Percentiles rank a stretch among this genome's conserved stretches.
Evolutionary conservation across 2,797 vertebrate species (phyloP).

Genomic region (Lacerta viridis): DNA sequence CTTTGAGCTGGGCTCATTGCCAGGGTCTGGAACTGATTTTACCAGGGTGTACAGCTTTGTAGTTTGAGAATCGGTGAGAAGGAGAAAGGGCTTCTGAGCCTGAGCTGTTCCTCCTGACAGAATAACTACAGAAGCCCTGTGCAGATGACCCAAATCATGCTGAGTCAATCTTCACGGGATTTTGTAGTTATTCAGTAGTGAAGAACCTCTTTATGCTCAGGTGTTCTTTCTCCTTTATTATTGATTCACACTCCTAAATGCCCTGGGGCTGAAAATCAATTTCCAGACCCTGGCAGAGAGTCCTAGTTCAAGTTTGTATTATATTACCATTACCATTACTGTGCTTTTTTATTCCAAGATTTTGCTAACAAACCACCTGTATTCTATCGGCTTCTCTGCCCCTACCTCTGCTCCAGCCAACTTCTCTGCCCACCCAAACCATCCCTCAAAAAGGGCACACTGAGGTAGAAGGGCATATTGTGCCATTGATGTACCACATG

Average conservation of each 20-base stretch:
- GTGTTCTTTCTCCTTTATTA: background rate
- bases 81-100: background rate
- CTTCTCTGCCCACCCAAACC: background rate
- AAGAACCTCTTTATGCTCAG: background rate
- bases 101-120: background rate
- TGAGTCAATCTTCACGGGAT: background rate
- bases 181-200: constrained; percentile 2
- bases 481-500: background rate
- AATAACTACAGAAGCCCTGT: background rate
- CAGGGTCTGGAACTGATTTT: background rate
- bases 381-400: background rate
- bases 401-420: background rate
- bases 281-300: background rate
- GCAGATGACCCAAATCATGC: background rate
- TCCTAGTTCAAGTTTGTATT: background rate
- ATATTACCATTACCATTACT: background rate
- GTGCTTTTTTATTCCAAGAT: background rate
- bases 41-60: no score
- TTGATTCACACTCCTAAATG: background rate
- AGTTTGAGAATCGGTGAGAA: no score
- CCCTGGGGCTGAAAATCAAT: background rate
- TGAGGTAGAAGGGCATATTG: background rate
- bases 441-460: background rate
- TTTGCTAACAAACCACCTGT: background rate
- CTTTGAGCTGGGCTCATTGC: background rate